Base-by-base conservation (phyloP, 2,797 vertebrate species). In the Bucorvus abyssinicus region DNA sequence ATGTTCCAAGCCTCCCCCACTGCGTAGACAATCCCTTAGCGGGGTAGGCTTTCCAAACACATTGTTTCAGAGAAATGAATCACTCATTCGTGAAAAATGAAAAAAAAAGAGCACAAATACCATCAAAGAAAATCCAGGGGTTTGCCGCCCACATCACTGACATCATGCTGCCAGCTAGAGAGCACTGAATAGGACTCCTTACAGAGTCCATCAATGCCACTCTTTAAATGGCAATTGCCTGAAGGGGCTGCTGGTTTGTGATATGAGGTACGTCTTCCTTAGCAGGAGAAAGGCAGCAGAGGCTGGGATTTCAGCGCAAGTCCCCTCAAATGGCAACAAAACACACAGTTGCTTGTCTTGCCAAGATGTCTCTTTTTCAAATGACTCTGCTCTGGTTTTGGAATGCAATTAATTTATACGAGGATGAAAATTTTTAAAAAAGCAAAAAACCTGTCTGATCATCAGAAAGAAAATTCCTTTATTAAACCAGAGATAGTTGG, bases 11-110 rank as follows among this genome's bases (percentile, higher is more conserved):
- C 61, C 88, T 96, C 88, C 91, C 96, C 93, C 84, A 87, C 95
- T 92, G 96, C 4, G 88, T 71, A 90, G 96, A 97, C 95, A 96
- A 96, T 96, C 95, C 93, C 90, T 90, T 93, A 90, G 95, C 0
- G 9, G 49, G 71, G 60, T 86, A 96, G 90, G 94, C 94, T 95
- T 96, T 96, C 95, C 93, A 96, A 96, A 94, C 93, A 94, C 90
- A 95, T 96, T 96, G 96, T 95, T 97, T 96, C 95, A 95, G 93
- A 96, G 49, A 95, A 97, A 95, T 96, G 94, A 97, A 96, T 96
- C 96, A 81, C 88, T 95, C 95, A 94, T 93, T 97, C 93, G 93
- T 96, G 86, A 96, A 95, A 97, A 96, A 97, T 94, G 71, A 76
- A 86, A 95, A 96, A 95, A 95, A 97, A 97, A 94, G 90, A 94